Evolutionary conservation across 2,888 invertebrate species (phyloP).

Genomic region (Deilephila porcellus): DNA sequence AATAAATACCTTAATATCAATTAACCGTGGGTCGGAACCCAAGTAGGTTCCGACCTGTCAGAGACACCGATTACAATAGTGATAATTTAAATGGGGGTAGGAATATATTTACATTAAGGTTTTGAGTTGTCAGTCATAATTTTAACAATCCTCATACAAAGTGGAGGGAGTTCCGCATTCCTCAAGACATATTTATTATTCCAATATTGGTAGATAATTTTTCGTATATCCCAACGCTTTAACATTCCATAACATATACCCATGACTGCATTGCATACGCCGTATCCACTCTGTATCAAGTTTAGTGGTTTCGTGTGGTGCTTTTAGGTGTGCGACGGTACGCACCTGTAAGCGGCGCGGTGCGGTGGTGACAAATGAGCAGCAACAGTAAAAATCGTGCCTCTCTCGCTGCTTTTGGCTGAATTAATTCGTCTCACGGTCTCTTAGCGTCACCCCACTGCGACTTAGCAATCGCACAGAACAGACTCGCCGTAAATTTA

Average conservation of each 20-base stretch:
- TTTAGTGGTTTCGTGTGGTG: slow-evolving; percentile 41
- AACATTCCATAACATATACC: not conserved
- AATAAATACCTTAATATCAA: too few relatives aligned
- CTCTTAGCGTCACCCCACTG: slow-evolving; percentile 68
- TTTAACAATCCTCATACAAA: too few relatives aligned
- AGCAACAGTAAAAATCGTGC: slow-evolving; percentile 78
- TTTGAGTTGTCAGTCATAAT: too few relatives aligned
- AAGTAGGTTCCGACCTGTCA: too few relatives aligned
- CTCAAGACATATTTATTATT: too few relatives aligned
- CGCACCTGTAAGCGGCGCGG: slow-evolving; percentile 65
- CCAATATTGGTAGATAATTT: not conserved
- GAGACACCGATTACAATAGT: too few relatives aligned
- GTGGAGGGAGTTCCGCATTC: too few relatives aligned
- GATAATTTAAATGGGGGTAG: too few relatives aligned
- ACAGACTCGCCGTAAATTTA: not conserved
- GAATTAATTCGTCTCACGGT: slow-evolving; percentile 83
- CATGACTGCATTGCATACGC: slow-evolving; percentile 30
- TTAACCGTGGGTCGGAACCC: too few relatives aligned
- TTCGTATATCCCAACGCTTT: not conserved
- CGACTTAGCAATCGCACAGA: slow-evolving; percentile 31
- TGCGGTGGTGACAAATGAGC: slow-evolving; percentile 78
- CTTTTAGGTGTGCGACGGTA: slow-evolving; percentile 70
- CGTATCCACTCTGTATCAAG: slow-evolving; percentile 46
- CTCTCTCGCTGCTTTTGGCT: slow-evolving; percentile 67
- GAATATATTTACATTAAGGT: too few relatives aligned